Percentiles rank a stretch among this genome's conserved stretches.
phyloP scores from a whole-genome alignment of 2,797 vertebrate species.

The Mormyrus proboscirostris region DNA sequence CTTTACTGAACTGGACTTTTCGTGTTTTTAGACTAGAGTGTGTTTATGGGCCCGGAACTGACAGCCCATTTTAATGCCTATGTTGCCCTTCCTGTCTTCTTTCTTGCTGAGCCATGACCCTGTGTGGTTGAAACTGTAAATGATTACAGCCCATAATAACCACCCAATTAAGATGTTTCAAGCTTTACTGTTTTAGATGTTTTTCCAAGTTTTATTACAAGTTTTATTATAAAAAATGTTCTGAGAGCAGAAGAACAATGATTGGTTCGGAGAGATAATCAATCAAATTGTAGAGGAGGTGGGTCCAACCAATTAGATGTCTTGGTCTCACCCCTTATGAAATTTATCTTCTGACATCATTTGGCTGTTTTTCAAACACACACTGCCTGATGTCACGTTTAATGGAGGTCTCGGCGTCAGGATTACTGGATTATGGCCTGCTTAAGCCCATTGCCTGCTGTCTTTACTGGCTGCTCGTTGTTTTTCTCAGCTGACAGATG shows the following conservation, averaged over 20 bases:
- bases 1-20: neutral
- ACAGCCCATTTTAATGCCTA: neutral
- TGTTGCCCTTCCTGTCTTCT: neutral
- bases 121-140: neutral
- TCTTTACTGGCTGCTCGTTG: neutral
- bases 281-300: neutral
- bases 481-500: slow-evolving; percentile 2
- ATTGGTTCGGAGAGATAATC: neutral
- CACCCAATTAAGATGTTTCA: neutral
- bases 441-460: neutral
- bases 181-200: neutral
- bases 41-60: neutral
- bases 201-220: neutral
- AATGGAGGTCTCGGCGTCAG: neutral
- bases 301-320: neutral
- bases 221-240: neutral
- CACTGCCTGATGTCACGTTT: neutral
- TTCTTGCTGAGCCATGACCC: neutral
- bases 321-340: neutral
- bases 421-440: neutral
- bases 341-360: slow-evolving; percentile 21
- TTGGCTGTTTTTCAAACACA: slow-evolving; percentile 14
- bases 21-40: neutral
- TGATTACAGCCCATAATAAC: neutral
- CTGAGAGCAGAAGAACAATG: neutral